Percentiles rank a stretch among this genome's conserved stretches.
Evolutionary conservation across 2,113 vertebrate species (phyloP).

Genomic region (Neolamprologus sp.): DNA sequence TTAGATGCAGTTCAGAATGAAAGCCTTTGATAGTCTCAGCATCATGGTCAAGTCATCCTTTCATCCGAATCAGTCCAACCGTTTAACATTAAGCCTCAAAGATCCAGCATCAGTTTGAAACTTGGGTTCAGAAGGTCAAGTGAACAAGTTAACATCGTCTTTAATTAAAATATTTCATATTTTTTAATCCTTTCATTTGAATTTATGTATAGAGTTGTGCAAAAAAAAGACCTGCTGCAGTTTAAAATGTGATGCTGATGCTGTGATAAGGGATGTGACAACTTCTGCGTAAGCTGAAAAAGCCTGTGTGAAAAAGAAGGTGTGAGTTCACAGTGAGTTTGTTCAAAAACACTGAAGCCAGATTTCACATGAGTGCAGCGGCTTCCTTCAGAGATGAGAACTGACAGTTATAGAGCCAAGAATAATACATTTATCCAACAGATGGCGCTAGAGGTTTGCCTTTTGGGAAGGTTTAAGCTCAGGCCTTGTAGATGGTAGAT

Average conservation of each 20-base stretch:
- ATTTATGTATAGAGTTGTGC: neutral
- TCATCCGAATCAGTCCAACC: neutral
- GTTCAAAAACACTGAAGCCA: neutral
- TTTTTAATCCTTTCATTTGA: neutral
- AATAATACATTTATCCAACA: neutral
- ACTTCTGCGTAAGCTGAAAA: neutral
- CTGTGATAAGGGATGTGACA: neutral
- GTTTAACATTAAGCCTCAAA: neutral
- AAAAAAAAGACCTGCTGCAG: neutral
- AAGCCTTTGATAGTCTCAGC: neutral
- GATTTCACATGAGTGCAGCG: neutral
- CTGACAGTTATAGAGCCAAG: neutral
- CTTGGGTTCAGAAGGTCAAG: neutral
- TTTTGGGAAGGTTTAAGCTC: neutral
- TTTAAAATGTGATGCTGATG: neutral
- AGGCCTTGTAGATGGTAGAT: neutral
- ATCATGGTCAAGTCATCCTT: neutral
- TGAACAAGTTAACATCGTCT: neutral
- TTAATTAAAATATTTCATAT: neutral
- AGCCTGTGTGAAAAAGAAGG: neutral
- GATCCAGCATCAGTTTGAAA: neutral
- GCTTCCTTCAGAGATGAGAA: neutral
- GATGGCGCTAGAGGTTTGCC: conserved; percentile 48
- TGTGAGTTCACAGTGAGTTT: neutral
- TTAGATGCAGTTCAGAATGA: neutral